These are phyloP conservation scores for Camponotus vicinus DNA, from an alignment of 1,140 invertebrate genomes.

Conservation along the genomic window DNA sequence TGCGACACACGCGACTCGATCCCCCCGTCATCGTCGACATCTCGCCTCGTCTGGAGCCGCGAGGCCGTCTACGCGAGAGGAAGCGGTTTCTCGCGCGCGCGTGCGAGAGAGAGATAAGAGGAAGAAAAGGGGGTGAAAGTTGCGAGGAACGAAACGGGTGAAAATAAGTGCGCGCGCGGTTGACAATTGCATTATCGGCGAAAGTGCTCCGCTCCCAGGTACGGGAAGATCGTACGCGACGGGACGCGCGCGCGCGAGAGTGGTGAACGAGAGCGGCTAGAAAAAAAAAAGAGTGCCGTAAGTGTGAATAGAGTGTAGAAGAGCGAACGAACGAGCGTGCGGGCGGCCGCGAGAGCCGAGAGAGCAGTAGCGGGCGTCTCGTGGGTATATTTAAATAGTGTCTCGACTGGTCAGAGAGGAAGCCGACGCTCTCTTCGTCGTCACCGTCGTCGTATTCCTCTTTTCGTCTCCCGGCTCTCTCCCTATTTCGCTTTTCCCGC, in stretches of 20 bases:
- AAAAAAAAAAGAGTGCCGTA: conserved; percentile 33
- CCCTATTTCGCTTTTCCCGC: conserved; percentile 61
- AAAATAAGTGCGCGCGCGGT: neutral
- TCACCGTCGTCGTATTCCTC: conserved; percentile 43
- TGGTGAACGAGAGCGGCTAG: conserved; percentile 9
- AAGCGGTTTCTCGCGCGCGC: conserved; percentile 21
- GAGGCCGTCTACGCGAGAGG: conserved; percentile 34
- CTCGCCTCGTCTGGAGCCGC: conserved; percentile 10
- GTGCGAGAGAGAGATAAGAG: conserved; percentile 14
- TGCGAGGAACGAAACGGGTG: neutral
- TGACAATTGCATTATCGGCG: conserved; percentile 10
- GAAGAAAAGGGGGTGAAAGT: conserved; percentile 5
- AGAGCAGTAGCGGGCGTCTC: conserved; percentile 51
- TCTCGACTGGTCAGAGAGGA: conserved; percentile 73
- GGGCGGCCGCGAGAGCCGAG: conserved; percentile 40
- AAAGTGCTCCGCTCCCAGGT: conserved; percentile 18
- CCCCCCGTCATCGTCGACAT: conserved; percentile 49
- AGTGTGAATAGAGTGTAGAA: neutral
- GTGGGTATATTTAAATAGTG: conserved; percentile 76
- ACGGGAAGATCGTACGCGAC: neutral
- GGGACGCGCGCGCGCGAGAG: conserved; percentile 13
- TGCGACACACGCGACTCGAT: conserved; percentile 72
- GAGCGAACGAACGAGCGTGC: conserved; percentile 62
- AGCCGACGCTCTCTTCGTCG: conserved; percentile 64
- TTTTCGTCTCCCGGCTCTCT: neutral